These are phyloP conservation scores for Ornithorhynchus anatinus DNA, from an alignment of 2,113 vertebrate genomes.

Conservation along the genomic window DNA sequence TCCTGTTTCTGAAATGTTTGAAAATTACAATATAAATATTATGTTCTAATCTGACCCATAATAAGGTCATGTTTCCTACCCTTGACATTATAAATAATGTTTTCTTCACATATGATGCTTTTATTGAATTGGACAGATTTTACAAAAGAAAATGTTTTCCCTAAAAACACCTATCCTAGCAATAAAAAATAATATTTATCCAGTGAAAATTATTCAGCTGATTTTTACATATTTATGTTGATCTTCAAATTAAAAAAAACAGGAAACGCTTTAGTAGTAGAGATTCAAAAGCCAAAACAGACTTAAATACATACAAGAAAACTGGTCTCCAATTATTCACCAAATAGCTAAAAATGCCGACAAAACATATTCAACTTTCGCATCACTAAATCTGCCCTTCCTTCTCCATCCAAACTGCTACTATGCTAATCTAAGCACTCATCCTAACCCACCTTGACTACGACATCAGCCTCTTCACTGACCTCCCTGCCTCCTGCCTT, in stretches of 20 bases:
- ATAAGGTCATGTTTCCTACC: background rate
- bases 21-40: background rate
- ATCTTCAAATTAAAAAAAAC: conserved; percentile 22
- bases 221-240: conserved; percentile 37
- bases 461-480: no score
- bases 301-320: conserved; percentile 33
- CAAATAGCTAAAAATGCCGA: no score
- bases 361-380: no score
- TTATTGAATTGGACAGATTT: conserved; percentile 33
- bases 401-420: no score
- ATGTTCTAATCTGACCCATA: background rate
- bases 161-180: background rate
- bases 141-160: conserved; percentile 22
- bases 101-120: background rate
- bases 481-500: no score
- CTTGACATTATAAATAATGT: background rate
- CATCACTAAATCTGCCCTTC: no score
- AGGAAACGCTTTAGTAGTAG: conserved; percentile 42
- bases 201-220: conserved; percentile 59
- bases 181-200: conserved; percentile 25
- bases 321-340: conserved; percentile 15
- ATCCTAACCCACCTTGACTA: no score
- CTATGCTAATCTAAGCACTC: no score
- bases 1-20: background rate
- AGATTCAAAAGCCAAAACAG: conserved; percentile 13